Conservation (phyloP, 1,140 invertebrate genomes). For the Drosophila truncata region DNA sequence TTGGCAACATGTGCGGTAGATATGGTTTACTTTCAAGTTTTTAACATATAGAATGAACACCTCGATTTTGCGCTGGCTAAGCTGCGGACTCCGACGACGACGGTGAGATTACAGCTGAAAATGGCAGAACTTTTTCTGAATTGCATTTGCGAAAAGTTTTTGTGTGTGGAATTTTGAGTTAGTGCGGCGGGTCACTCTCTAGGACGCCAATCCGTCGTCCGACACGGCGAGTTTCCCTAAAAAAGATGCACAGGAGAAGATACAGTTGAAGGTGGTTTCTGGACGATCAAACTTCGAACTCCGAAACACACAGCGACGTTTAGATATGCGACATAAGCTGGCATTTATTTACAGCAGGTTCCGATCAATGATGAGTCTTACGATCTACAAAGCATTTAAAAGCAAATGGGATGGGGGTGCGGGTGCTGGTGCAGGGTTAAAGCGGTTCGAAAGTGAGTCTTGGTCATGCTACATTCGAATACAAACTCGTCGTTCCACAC, state of each 20-base stretch:
- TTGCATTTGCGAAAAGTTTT: conserved; percentile 55
- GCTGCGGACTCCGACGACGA: conserved; percentile 44
- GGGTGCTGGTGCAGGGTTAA: conserved; percentile 13
- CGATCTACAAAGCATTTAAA: conserved; percentile 46
- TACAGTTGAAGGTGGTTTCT: conserved; percentile 37
- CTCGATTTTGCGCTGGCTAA: conserved; percentile 71
- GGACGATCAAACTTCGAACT: conserved; percentile 16
- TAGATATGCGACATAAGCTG: conserved; percentile 23
- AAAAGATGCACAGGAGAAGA: conserved; percentile 64
- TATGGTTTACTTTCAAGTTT: conserved; percentile 29
- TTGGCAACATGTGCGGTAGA: conserved; percentile 61
- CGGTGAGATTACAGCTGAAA: conserved; percentile 53
- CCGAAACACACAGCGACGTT: conserved; percentile 16
- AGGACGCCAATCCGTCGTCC: conserved; percentile 57
- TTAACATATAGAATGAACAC: conserved; percentile 66
- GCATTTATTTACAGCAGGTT: conserved; percentile 67
- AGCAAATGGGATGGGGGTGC: conserved; percentile 26
- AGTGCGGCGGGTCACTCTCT: conserved; percentile 51
- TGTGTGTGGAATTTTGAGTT: conserved; percentile 78
- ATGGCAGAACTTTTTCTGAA: conserved; percentile 68
- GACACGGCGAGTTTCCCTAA: conserved; percentile 65
- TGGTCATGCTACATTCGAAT: conserved; percentile 50
- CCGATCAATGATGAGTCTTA: conserved; percentile 33
- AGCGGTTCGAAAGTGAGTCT: conserved; percentile 26
- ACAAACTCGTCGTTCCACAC: conserved; percentile 28